These are phyloP conservation scores for Sinosuthora webbiana DNA, from an alignment of 2,113 vertebrate genomes.

Conservation along the genomic window DNA sequence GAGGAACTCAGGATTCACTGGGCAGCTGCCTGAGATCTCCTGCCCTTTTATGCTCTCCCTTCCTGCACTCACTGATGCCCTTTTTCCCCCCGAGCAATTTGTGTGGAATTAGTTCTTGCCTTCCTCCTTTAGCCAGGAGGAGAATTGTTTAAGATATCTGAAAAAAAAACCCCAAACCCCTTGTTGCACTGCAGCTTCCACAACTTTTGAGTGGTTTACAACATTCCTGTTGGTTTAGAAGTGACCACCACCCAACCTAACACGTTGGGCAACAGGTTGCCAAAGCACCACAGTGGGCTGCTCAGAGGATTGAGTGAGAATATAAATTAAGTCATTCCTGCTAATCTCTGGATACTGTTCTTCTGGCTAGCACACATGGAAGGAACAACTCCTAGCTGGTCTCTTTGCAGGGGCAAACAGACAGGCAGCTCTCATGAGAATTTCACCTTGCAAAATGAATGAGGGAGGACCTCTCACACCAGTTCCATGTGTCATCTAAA, in stretches of 20 bases:
- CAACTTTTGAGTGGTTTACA: background rate
- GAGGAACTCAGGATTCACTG: background rate
- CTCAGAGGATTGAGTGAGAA: background rate
- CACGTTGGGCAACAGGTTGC: rapidly evolving
- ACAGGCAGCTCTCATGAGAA: background rate
- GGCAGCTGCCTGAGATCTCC: background rate
- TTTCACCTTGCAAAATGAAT: background rate
- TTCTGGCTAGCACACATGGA: background rate
- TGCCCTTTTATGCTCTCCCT: background rate
- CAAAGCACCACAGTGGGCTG: background rate
- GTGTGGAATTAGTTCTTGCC: background rate
- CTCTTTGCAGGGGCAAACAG: background rate
- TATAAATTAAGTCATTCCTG: background rate
- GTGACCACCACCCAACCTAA: background rate
- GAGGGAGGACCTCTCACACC: background rate
- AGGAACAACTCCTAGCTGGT: background rate
- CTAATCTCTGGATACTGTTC: background rate
- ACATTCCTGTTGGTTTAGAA: background rate
- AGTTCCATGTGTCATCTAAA: background rate
- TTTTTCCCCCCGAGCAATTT: background rate
- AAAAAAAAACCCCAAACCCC: background rate
- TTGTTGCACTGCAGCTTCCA: background rate
- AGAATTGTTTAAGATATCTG: background rate
- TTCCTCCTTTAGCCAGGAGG: background rate
- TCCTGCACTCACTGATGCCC: background rate